Evolutionary conservation across 2,797 vertebrate species (phyloP).

Genomic region (Sarcoramphus papa): DNA sequence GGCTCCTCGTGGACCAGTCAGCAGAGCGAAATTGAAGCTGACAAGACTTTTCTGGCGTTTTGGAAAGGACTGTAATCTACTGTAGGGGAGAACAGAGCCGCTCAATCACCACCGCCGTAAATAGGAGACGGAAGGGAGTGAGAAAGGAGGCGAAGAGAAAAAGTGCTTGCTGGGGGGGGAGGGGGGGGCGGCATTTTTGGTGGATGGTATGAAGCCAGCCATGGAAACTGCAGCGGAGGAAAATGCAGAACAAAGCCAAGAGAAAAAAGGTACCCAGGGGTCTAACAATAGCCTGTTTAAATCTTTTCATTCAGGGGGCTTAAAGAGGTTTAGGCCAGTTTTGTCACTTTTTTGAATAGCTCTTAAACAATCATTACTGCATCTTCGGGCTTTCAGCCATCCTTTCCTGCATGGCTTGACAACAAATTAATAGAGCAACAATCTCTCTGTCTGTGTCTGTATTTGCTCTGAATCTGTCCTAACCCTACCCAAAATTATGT

Average conservation of each 20-base stretch:
- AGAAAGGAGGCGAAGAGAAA: slow-evolving; percentile 75
- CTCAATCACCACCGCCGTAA: slow-evolving; percentile 73
- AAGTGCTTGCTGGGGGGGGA: slow-evolving; percentile 74
- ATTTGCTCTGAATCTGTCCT: slow-evolving; percentile 34
- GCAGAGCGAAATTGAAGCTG: slow-evolving; percentile 75
- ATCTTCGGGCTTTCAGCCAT: slow-evolving; percentile 39
- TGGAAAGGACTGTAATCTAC: slow-evolving; percentile 74
- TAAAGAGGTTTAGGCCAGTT: slow-evolving; percentile 65
- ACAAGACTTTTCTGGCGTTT: slow-evolving; percentile 74
- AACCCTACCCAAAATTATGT: background rate
- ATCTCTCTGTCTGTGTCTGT: slow-evolving; percentile 20
- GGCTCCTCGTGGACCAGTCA: slow-evolving; percentile 73
- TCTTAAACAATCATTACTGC: slow-evolving; percentile 65
- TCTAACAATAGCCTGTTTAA: slow-evolving; percentile 80
- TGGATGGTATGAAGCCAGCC: slow-evolving; percentile 88
- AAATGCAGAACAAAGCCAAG: slow-evolving; percentile 87
- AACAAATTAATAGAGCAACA: slow-evolving; percentile 52
- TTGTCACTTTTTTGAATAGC: slow-evolving; percentile 65
- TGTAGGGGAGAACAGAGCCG: slow-evolving; percentile 72
- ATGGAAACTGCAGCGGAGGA: slow-evolving; percentile 93
- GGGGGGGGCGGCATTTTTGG: slow-evolving; percentile 85
- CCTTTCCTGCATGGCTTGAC: slow-evolving; percentile 52
- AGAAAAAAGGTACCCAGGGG: slow-evolving; percentile 88
- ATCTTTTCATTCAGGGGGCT: slow-evolving; percentile 76
- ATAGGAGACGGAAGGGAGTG: slow-evolving; percentile 75